Base-by-base conservation (phyloP, 2,797 vertebrate species). In the Sorex maritimensis region DNA sequence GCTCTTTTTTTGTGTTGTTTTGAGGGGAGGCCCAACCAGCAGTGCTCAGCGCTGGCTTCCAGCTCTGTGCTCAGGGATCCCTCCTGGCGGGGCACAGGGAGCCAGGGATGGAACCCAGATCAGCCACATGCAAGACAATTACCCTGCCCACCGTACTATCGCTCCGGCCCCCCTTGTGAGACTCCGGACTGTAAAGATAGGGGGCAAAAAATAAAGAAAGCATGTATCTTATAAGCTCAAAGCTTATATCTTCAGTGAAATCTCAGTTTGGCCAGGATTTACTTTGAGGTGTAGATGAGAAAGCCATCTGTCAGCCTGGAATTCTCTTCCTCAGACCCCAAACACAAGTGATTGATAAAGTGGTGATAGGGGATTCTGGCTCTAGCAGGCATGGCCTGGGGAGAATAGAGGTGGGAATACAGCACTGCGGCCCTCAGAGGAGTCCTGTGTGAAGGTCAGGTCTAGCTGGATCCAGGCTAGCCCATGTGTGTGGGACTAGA, bases 271-370 rank as follows among this genome's bases (percentile, higher is more conserved):
- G 30, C 85, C 71, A 90, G 26, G 69, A 34, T 71, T 86, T 71
- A 83, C 17, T 73, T 91, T 73, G 49, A 52, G 19, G 24, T 72
- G 9, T 58, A 34, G 23, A 86, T 95, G 71, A 84, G 78, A 93
- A 96, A 95, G 75, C 68, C 82, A 74, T 81, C 85, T 95, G 23
- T 81, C 24, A 72, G 90, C 65, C 67, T 95, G 6, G 28, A 72
- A 19, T 84, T 83, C 44, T 72, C 82, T 89, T 84, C 67, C 11
- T 88, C 49, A 92, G 92, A 83, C 52, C 34, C 63, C 15, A 85
- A 38, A 86, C 44, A 17, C 0, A 1, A 75, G 13, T 85, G 38
- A 28, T 26, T 28, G 65, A 67, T 26, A 67, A 61, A 61, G 58
- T 61, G 49, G 55, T 79, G 28, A 19, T 28, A 38, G 15, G 55